Evolutionary conservation across 2,797 vertebrate genomes (phyloP).

Genomic region (Austrolebias charrua): DNA sequence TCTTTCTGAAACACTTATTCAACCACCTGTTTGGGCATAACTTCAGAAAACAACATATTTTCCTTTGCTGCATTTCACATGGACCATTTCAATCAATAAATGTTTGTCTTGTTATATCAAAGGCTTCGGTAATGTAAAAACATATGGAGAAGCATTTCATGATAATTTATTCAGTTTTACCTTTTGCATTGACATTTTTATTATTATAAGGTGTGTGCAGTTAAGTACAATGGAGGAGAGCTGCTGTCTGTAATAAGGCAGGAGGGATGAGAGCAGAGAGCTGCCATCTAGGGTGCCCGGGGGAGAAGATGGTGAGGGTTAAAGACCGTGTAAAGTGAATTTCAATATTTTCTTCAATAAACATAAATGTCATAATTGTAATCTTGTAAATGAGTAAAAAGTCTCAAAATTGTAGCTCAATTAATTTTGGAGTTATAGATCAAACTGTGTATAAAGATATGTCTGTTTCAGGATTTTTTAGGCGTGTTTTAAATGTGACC

Average conservation of each 20-base stretch:
- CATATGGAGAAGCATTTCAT: slow-evolving; percentile 57
- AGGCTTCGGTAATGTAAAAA: slow-evolving; percentile 43
- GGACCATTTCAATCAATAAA: slow-evolving; percentile 3
- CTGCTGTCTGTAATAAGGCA: slow-evolving; percentile 77
- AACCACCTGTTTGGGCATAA: background rate
- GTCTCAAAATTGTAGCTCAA: too few relatives aligned
- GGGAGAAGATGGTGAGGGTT: too few relatives aligned
- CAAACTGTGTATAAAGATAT: too few relatives aligned
- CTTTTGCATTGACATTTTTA: slow-evolving; percentile 52
- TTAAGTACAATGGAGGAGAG: slow-evolving; percentile 71
- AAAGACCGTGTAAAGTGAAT: too few relatives aligned
- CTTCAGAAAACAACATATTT: slow-evolving; percentile 6
- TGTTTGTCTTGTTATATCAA: slow-evolving; percentile 37
- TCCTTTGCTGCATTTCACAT: slow-evolving; percentile 6
- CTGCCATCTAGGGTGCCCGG: too few relatives aligned
- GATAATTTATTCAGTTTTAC: slow-evolving; percentile 52
- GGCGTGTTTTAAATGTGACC: too few relatives aligned
- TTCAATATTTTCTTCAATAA: too few relatives aligned
- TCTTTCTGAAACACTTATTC: slow-evolving; percentile 21
- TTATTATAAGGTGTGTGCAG: slow-evolving; percentile 77
- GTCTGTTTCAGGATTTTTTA: too few relatives aligned
- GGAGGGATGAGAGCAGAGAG: slow-evolving; percentile 81
- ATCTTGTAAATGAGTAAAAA: too few relatives aligned
- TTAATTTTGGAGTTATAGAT: too few relatives aligned
- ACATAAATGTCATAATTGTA: too few relatives aligned